A percentile compares a stretch with the other conserved stretches of the same genome.
Evolutionary conservation across 2,113 vertebrate species (phyloP).

Genomic region (Leptobrachium ailaonicum): DNA sequence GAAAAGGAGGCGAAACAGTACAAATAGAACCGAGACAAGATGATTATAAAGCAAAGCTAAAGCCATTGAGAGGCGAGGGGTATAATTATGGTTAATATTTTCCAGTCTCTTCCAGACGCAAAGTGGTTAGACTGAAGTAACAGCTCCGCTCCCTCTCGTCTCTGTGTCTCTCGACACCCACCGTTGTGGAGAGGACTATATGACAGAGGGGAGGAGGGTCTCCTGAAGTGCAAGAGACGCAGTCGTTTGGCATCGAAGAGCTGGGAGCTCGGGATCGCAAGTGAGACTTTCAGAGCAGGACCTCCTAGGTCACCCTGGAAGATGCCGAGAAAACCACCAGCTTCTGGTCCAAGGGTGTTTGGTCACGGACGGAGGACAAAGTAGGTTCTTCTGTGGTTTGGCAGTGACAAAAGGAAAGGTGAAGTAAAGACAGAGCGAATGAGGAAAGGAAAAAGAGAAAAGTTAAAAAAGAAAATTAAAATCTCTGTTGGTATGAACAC

Average conservation of each 20-base stretch:
- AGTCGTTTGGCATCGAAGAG: slow-evolving; percentile 22
- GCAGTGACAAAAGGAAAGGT: background rate
- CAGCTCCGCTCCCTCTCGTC: background rate
- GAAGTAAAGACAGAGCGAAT: background rate
- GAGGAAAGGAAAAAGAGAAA: background rate
- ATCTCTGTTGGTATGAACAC: no score
- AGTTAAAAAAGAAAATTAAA: background rate
- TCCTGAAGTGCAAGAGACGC: slow-evolving; percentile 58
- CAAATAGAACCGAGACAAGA: slow-evolving; percentile 32
- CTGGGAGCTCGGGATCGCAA: slow-evolving; percentile 48
- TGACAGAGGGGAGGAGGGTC: slow-evolving; percentile 36
- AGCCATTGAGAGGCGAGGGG: slow-evolving; percentile 5
- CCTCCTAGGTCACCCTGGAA: slow-evolving; percentile 34
- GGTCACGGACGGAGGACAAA: background rate
- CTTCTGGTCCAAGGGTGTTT: background rate
- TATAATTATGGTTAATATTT: slow-evolving; percentile 43
- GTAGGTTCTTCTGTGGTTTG: background rate
- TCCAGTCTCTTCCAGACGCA: slow-evolving; percentile 19
- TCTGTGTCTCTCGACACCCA: background rate
- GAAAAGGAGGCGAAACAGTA: slow-evolving; percentile 13
- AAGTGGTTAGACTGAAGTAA: slow-evolving; percentile 34
- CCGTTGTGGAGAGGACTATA: slow-evolving; percentile 35
- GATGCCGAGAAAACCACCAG: slow-evolving; percentile 30
- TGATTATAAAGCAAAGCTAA: slow-evolving; percentile 24
- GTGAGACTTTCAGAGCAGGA: slow-evolving; percentile 10